Conservation (phyloP, 2,797 vertebrate genomes). For the Muscicapa comitata region DNA sequence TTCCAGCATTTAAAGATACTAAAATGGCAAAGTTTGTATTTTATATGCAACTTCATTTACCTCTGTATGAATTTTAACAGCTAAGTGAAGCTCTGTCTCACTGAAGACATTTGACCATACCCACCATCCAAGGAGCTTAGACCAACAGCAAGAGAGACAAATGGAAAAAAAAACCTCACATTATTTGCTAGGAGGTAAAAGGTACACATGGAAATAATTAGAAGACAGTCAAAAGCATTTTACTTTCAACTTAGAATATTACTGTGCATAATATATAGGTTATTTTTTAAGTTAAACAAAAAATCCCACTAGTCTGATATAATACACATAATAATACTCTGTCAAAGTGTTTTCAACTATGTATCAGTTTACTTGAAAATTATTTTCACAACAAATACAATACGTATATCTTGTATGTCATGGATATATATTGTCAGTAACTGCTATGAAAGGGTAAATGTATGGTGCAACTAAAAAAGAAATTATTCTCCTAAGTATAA, state of each 20-base stretch:
- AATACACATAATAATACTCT: not conserved
- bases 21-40: not conserved
- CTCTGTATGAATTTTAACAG: not conserved
- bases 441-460: not conserved
- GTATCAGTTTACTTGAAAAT: not conserved
- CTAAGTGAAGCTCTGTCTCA: not conserved
- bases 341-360: not conserved
- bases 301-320: not conserved
- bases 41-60: not conserved
- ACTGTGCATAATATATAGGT: not conserved
- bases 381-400: not conserved
- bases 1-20: not conserved
- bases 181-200: not conserved
- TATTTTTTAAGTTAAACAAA: not conserved
- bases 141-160: not conserved
- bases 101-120: not conserved
- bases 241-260: not conserved
- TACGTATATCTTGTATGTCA: not conserved
- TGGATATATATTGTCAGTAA: not conserved
- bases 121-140: not conserved
- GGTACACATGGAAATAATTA: not conserved
- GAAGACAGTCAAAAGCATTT: not conserved
- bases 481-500: not conserved
- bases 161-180: not conserved
- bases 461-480: not conserved